These are phyloP conservation scores for Corydoras sp. DNA, from an alignment of 2,113 vertebrate genomes.

Conservation along the genomic window DNA sequence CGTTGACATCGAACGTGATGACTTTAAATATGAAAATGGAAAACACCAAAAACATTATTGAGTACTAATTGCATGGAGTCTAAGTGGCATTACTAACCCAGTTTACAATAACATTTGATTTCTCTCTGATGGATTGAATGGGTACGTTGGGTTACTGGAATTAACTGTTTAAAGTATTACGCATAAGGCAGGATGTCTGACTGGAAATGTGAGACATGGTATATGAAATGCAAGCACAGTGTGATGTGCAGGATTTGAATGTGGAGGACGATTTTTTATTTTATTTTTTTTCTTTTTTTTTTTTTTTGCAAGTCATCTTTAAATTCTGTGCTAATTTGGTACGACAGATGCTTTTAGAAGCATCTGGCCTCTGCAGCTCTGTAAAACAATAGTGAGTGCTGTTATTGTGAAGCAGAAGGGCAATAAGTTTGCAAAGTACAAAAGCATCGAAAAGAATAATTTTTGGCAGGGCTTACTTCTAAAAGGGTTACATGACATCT, in stretches of 20 bases:
- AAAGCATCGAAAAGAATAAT: no score
- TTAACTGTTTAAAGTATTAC: not conserved
- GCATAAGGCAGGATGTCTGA: not conserved
- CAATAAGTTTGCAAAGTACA: no score
- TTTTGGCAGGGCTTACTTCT: no score
- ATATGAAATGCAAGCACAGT: conserved; percentile 11
- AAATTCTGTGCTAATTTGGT: not conserved
- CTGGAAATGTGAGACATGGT: not conserved
- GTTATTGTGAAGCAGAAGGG: no score
- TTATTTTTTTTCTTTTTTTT: not conserved
- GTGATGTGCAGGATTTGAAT: not conserved
- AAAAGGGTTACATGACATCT: no score
- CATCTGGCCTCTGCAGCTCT: not conserved
- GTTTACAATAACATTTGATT: conserved; percentile 15
- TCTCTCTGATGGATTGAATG: conserved; percentile 16
- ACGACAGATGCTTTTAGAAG: not conserved
- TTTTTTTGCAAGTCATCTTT: not conserved
- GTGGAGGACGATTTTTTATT: not conserved
- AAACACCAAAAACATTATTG: conserved; percentile 1
- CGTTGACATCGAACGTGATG: not conserved
- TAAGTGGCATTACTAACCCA: conserved; percentile 12
- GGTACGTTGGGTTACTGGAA: not conserved
- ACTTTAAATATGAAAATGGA: not conserved
- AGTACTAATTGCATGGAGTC: conserved; percentile 5
- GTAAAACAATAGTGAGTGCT: not conserved